A percentile compares a stretch with the other conserved stretches of the same genome.
These are phyloP conservation scores for Tortricodes alternella DNA, from an alignment of 2,888 invertebrate genomes.

Conservation along the genomic window DNA sequence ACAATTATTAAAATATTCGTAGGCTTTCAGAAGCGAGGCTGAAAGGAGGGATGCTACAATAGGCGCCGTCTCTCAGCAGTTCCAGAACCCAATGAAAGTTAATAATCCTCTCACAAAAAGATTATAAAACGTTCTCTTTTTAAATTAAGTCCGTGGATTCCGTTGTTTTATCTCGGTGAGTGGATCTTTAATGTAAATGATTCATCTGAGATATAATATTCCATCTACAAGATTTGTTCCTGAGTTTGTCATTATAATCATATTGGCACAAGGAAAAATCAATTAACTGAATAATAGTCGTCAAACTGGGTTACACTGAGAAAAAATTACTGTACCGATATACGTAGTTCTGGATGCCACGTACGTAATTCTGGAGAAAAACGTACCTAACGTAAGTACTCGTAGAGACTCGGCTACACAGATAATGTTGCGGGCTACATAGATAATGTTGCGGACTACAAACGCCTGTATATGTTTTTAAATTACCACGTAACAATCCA, in stretches of 20 bases:
- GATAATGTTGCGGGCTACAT: too few relatives aligned
- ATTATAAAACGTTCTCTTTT: conserved; percentile 56
- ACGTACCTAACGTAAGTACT: too few relatives aligned
- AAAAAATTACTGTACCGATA: too few relatives aligned
- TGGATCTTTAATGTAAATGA: conserved; percentile 7
- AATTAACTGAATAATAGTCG: too few relatives aligned
- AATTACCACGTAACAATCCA: too few relatives aligned
- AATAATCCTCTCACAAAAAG: conserved; percentile 61
- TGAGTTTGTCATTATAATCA: background rate
- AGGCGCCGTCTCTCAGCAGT: conserved; percentile 54
- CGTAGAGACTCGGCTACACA: too few relatives aligned
- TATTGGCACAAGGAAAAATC: background rate
- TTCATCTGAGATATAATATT: background rate
- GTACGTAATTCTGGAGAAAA: too few relatives aligned
- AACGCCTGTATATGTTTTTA: too few relatives aligned
- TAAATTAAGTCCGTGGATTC: conserved; percentile 57
- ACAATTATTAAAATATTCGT: conserved; percentile 48
- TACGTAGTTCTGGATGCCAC: too few relatives aligned
- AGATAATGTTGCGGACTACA: too few relatives aligned
- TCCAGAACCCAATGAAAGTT: conserved; percentile 74
- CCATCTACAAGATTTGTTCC: background rate
- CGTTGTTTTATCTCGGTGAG: conserved; percentile 36
- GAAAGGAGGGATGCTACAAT: conserved; percentile 52
- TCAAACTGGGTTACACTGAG: too few relatives aligned
- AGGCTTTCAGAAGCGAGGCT: conserved; percentile 41